Percentiles rank a stretch among this genome's conserved stretches.
These are phyloP conservation scores for Melanaphis sacchari DNA, from an alignment of 1,140 invertebrate genomes.

Conservation along the genomic window DNA sequence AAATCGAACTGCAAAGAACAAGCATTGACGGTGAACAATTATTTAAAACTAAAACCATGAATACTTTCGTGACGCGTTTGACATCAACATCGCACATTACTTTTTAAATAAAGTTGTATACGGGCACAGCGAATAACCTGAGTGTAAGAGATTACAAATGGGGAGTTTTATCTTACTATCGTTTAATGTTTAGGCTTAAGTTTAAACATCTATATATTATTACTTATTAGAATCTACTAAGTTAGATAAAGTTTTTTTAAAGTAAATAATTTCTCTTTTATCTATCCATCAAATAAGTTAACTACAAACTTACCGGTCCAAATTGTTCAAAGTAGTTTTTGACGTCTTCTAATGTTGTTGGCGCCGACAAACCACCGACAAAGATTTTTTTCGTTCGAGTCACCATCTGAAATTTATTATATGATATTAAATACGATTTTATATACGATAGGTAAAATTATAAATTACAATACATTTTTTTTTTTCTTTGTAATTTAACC, in stretches of 20 bases:
- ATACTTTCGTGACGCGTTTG: neutral
- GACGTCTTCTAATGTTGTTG: constrained; percentile 98
- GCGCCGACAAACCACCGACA: constrained; percentile 98
- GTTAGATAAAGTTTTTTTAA: neutral
- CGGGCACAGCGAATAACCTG: neutral
- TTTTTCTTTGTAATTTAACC: neutral
- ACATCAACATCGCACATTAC: neutral
- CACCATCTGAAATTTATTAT: constrained; percentile 87
- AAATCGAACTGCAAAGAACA: neutral
- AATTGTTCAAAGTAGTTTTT: constrained; percentile 99
- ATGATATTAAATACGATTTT: neutral
- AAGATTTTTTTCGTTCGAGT: constrained; percentile 99
- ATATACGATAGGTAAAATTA: neutral
- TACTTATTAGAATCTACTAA: neutral
- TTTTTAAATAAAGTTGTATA: neutral
- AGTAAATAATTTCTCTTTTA: neutral
- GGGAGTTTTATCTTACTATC: neutral
- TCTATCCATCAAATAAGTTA: neutral
- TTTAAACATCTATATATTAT: neutral
- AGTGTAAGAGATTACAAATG: neutral
- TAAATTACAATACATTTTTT: neutral
- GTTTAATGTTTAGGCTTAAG: neutral
- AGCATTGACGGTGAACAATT: neutral
- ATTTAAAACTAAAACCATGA: neutral
- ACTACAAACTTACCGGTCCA: constrained; percentile 87